Percentiles rank a stretch among this genome's conserved stretches.
phyloP scores from a whole-genome alignment of 2,888 invertebrate species.

The Dorcus hopei region DNA sequence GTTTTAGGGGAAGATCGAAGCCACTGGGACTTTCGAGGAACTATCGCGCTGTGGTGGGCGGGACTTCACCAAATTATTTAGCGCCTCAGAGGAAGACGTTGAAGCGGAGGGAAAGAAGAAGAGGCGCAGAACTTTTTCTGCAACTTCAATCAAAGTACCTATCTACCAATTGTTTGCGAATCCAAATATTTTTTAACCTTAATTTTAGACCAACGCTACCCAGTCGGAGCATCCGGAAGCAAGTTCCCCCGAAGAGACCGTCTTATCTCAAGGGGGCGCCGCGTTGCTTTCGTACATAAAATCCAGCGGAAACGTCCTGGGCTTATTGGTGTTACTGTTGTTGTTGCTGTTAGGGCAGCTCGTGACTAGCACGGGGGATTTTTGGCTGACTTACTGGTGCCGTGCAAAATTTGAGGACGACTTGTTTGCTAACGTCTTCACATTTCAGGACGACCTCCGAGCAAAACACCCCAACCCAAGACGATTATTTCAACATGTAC shows the following conservation, averaged over 20 bases:
- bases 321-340: constrained; percentile 56
- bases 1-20: constrained; percentile 48
- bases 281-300: constrained; percentile 56
- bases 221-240: background rate
- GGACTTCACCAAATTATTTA: constrained; percentile 39
- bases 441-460: constrained; percentile 15
- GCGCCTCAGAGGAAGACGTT: constrained; percentile 24
- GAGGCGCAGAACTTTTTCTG: constrained; percentile 4
- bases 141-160: constrained; percentile 6
- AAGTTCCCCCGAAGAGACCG: constrained; percentile 6
- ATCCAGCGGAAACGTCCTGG: constrained; percentile 63
- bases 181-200: too few species aligned
- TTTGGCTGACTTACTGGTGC: constrained; percentile 77
- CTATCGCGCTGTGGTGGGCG: constrained; percentile 33
- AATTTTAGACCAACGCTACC: constrained; percentile 3
- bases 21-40: constrained; percentile 41
- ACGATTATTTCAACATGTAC: constrained; percentile 46
- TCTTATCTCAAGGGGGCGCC: constrained; percentile 12
- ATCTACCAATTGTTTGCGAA: background rate
- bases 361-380: constrained; percentile 68
- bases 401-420: too few species aligned
- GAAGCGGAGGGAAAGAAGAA: constrained; percentile 43
- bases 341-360: constrained; percentile 65
- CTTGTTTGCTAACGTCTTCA: background rate
- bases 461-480: background rate